These are phyloP conservation scores for Lumbricus terrestris DNA, from an alignment of 2,888 invertebrate species.

Conservation along the genomic window DNA sequence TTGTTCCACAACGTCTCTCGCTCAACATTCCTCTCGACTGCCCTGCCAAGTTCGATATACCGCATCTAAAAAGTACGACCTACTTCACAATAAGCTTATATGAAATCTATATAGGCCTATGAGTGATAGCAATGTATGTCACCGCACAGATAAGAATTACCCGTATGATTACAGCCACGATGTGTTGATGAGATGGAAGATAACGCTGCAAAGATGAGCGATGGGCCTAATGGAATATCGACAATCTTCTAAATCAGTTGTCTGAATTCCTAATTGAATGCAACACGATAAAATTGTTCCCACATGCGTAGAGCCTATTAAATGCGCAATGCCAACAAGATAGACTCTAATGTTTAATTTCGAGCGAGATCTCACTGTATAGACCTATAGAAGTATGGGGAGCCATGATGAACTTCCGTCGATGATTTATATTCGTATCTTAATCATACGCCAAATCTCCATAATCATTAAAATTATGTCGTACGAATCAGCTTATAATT, in stretches of 20 bases:
- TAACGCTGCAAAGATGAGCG: no score
- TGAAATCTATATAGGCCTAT: neutral
- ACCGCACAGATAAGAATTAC: neutral
- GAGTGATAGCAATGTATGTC: neutral
- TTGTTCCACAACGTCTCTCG: neutral
- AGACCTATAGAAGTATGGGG: no score
- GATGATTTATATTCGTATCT: no score
- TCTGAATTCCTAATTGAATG: neutral
- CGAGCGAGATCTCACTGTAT: neutral
- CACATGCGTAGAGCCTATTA: neutral
- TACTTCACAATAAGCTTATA: neutral
- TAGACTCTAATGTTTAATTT: no score
- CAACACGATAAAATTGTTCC: neutral
- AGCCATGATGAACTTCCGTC: no score
- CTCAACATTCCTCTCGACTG: slow-evolving; percentile 11
- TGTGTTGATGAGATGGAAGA: neutral
- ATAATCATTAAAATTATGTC: neutral
- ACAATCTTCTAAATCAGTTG: neutral
- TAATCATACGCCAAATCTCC: no score
- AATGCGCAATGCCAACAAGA: neutral
- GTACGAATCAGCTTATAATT: neutral
- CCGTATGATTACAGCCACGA: neutral
- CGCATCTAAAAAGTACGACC: neutral
- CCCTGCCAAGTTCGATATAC: neutral
- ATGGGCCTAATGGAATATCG: neutral